Conservation (phyloP, 2,797 vertebrate species). For the Xenopus petersii region DNA sequence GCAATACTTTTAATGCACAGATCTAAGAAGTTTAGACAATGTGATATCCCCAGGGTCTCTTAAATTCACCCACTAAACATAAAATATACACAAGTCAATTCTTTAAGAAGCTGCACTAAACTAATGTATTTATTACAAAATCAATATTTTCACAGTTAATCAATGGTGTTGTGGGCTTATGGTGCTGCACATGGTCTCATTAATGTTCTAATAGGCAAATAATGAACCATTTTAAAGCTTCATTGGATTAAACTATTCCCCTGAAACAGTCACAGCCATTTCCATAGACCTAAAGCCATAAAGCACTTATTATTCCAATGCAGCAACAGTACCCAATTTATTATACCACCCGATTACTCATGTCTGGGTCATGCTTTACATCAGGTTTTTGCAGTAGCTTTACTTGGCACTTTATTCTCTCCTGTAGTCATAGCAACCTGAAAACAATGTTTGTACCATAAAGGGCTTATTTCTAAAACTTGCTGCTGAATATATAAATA, state of each 20-base stretch:
- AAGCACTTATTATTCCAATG: background rate
- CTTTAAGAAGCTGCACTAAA: slow-evolving; percentile 41
- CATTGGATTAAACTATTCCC: slow-evolving; percentile 43
- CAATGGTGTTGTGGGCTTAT: slow-evolving; percentile 43
- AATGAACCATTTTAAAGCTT: slow-evolving; percentile 46
- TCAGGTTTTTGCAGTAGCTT: too few species aligned
- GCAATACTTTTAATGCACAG: slow-evolving; percentile 13
- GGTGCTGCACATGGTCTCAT: slow-evolving; percentile 31
- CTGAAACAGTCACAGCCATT: slow-evolving; percentile 27
- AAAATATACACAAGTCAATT: slow-evolving; percentile 39
- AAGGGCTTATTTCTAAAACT: too few species aligned
- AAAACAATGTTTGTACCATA: too few species aligned
- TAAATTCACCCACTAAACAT: slow-evolving; percentile 32
- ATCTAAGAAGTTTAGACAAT: slow-evolving; percentile 31
- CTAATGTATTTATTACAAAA: slow-evolving; percentile 49
- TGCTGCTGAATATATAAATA: too few species aligned
- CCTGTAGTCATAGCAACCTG: too few species aligned
- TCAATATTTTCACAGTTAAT: slow-evolving; percentile 47
- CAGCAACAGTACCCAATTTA: background rate
- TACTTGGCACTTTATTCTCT: too few species aligned
- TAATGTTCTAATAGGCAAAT: slow-evolving; percentile 47
- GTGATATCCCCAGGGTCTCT: slow-evolving; percentile 22
- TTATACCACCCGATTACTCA: background rate
- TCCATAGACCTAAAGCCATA: slow-evolving; percentile 4
- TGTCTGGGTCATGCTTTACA: too few species aligned